A percentile compares a stretch with the other conserved stretches of the same genome.
Evolutionary conservation across 2,797 vertebrate species (phyloP).

Genomic region (Sandelia bainsii): DNA sequence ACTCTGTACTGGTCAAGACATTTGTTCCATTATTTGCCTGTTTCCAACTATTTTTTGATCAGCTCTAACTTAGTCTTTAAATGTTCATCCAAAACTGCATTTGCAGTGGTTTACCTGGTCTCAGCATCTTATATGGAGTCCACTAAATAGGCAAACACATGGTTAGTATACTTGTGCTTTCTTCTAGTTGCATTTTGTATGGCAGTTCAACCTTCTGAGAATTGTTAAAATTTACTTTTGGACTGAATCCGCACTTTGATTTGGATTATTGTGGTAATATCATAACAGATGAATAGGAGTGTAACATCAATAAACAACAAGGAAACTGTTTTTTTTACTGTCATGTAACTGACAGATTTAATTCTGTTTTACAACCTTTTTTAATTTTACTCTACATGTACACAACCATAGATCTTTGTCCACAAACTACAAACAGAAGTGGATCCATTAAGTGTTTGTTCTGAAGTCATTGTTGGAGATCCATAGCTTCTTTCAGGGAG

Average conservation of each 20-base stretch:
- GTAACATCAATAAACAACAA: not conserved
- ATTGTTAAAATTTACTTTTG: not conserved
- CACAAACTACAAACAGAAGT: conserved; percentile 34
- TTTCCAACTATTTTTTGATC: not conserved
- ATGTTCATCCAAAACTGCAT: not conserved
- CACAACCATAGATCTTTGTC: conserved; percentile 43
- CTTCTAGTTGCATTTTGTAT: conserved; percentile 1
- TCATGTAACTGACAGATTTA: conserved; percentile 37
- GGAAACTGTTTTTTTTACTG: not conserved
- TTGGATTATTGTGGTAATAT: conserved; percentile 16
- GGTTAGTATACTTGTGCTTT: not conserved
- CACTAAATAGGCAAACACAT: not conserved
- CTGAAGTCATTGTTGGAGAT: conserved; percentile 46
- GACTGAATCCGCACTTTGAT: conserved; percentile 13
- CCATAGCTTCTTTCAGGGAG: conserved; percentile 42
- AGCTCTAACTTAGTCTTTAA: not conserved
- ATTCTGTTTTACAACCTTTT: conserved; percentile 7
- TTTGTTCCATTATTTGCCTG: not conserved
- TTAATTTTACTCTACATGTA: conserved; percentile 27
- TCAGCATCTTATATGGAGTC: not conserved
- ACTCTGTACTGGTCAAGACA: conserved; percentile 5
- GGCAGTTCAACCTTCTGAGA: not conserved
- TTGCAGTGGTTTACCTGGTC: too few relatives aligned
- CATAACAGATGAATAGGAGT: not conserved
- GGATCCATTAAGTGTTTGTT: conserved; percentile 51